A percentile compares a stretch with the other conserved stretches of the same genome.
Evolutionary conservation across 2,888 invertebrate species (phyloP).

Genomic region (Stenodera caucasica): DNA sequence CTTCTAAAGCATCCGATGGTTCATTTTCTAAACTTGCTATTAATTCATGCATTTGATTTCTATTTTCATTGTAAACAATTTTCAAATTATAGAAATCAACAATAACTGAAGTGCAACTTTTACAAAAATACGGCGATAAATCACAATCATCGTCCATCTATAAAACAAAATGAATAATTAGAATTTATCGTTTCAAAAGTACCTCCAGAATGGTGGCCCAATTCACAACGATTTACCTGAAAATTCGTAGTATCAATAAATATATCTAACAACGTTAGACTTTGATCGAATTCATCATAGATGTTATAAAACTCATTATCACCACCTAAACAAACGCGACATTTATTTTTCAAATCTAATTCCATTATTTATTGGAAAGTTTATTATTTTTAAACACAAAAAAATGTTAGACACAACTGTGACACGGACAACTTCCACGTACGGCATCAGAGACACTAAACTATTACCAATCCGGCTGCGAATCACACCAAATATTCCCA

Average conservation of each 20-base stretch:
- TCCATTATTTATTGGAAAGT: slow-evolving; percentile 12
- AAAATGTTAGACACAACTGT: slow-evolving; percentile 4
- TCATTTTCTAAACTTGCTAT: slow-evolving; percentile 12
- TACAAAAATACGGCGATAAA: slow-evolving; percentile 27
- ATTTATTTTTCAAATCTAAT: slow-evolving; percentile 27
- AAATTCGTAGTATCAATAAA: slow-evolving; percentile 24
- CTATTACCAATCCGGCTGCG: neutral
- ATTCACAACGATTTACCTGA: slow-evolving; percentile 18
- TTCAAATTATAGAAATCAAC: slow-evolving; percentile 33
- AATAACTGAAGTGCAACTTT: slow-evolving; percentile 31
- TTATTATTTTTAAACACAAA: neutral
- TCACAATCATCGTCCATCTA: slow-evolving; percentile 16
- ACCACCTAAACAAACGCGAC: slow-evolving; percentile 27
- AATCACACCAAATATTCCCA: neutral
- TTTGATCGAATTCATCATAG: slow-evolving; percentile 27
- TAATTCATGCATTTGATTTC: slow-evolving; percentile 21
- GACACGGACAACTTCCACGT: slow-evolving; percentile 4
- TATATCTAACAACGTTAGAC: slow-evolving; percentile 25
- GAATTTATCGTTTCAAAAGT: neutral
- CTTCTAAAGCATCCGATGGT: neutral
- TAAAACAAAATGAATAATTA: neutral
- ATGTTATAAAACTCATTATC: slow-evolving; percentile 25
- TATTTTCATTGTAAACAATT: slow-evolving; percentile 30
- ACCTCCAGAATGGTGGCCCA: neutral
- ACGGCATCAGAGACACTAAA: neutral